Base-by-base conservation (phyloP, 1,140 invertebrate genomes). In the Trachymyrmex cornetzi region DNA sequence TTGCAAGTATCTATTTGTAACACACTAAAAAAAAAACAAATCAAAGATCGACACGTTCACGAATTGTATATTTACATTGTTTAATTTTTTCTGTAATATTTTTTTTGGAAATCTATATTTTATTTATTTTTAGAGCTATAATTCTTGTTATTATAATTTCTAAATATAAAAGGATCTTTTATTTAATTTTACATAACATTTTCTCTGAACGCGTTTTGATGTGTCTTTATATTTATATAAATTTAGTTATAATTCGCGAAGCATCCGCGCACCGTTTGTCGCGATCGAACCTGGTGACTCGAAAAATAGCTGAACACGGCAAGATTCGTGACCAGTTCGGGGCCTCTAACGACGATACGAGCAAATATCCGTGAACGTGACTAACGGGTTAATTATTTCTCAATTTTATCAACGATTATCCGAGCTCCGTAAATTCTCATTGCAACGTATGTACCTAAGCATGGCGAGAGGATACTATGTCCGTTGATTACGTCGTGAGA, bases 401-500 rank as follows among this genome's bases (percentile, higher is more conserved):
- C 80, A 84, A 63, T 84, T 74, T 84, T 84, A 84, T 84, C 69
- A n/a, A 48, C 53, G 24, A 59, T 30, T 69, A n/a, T 50, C 27
- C 55, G 22, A 19, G 48, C 55, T 6, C 16, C 64, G 55, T 89
- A 74, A 87, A 84, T 82, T 86, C 85, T 66, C 22, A 16, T 30
- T 19, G 80, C 14, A 55, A 30, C 16, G 44, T 71, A 71, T 12
- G 19, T 71, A 50, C 16, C 2, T 50, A 67, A 16, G 14, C 1
- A 14, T 11, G 66, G 50, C 22, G 22, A 24, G 22, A n/a, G 22
- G 24, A 22, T 63, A 27, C 19, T 9, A 69, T 72, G 85, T 81
- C 59, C 53, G 86, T 85, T 88, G 87, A 89, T 88, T 88, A 55
- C 59, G 30, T 55, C 66, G 55, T 22, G 44, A 63, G 53, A 44